Conservation (phyloP, 2,113 vertebrate species). For the Zingel zingel region DNA sequence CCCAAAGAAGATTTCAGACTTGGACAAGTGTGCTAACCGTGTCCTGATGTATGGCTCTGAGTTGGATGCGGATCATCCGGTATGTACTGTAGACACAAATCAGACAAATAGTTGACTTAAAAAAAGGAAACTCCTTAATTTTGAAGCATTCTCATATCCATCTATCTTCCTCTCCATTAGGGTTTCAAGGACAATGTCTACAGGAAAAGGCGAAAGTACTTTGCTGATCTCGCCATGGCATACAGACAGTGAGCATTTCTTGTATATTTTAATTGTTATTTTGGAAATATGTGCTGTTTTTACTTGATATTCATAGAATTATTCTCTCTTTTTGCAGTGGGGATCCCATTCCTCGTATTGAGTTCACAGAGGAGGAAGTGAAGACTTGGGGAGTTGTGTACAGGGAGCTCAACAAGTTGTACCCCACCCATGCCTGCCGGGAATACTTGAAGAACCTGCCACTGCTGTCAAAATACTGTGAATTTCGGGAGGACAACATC, state of each 20-base stretch:
- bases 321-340: constrained; percentile 82
- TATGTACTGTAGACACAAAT: constrained; percentile 26
- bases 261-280: neutral
- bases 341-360: constrained; percentile 91
- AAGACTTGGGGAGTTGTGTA: constrained; percentile 97
- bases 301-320: neutral
- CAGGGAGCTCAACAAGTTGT: constrained; percentile 94
- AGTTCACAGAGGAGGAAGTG: constrained; percentile 97
- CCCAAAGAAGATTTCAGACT: constrained; percentile 95
- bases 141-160: neutral
- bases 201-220: constrained; percentile 95
- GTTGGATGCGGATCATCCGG: constrained; percentile 91
- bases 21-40: constrained; percentile 95
- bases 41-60: constrained; percentile 98
- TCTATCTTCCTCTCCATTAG: constrained; percentile 71
- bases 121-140: neutral
- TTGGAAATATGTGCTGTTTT: neutral
- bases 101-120: neutral
- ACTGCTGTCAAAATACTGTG: constrained; percentile 92
- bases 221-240: constrained; percentile 95
- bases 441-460: constrained; percentile 98
- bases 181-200: constrained; percentile 99
- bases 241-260: constrained; percentile 91
- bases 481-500: constrained; percentile 95
- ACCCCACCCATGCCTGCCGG: constrained; percentile 94